These are phyloP conservation scores for Sternarchorhynchus goeldii DNA, from an alignment of 2,797 vertebrate genomes.

Conservation along the genomic window DNA sequence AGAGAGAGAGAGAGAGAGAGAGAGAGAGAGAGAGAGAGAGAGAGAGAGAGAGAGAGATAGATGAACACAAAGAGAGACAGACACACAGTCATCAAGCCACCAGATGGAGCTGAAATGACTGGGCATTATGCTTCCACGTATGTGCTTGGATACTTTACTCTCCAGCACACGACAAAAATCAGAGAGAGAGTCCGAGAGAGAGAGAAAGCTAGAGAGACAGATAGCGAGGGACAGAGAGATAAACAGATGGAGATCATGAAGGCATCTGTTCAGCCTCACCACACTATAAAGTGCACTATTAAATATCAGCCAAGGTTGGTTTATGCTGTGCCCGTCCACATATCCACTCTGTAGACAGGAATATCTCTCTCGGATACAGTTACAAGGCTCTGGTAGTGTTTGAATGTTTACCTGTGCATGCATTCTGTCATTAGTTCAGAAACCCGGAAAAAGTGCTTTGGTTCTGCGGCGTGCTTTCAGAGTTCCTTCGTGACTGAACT, in stretches of 20 bases:
- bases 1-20: too few relatives aligned
- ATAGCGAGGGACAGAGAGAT: neutral
- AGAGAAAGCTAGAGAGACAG: neutral
- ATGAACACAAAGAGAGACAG: too few relatives aligned
- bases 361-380: neutral
- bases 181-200: neutral
- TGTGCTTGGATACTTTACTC: too few relatives aligned
- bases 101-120: too few relatives aligned
- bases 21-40: too few relatives aligned
- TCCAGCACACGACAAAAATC: too few relatives aligned
- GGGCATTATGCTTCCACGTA: too few relatives aligned
- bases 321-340: neutral
- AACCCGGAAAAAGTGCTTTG: slow-evolving; percentile 5
- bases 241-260: slow-evolving; percentile 7
- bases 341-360: neutral
- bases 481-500: slow-evolving; percentile 4
- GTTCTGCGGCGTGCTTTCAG: slow-evolving; percentile 1
- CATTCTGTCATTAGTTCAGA: slow-evolving; percentile 4
- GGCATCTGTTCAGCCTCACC: neutral
- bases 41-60: too few relatives aligned
- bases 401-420: neutral
- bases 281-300: slow-evolving; percentile 19
- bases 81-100: too few relatives aligned
- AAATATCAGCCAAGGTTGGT: neutral
- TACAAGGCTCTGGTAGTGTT: neutral